Evolutionary conservation across 2,797 vertebrate species (phyloP).

Genomic region (Glossophaga mutica): DNA sequence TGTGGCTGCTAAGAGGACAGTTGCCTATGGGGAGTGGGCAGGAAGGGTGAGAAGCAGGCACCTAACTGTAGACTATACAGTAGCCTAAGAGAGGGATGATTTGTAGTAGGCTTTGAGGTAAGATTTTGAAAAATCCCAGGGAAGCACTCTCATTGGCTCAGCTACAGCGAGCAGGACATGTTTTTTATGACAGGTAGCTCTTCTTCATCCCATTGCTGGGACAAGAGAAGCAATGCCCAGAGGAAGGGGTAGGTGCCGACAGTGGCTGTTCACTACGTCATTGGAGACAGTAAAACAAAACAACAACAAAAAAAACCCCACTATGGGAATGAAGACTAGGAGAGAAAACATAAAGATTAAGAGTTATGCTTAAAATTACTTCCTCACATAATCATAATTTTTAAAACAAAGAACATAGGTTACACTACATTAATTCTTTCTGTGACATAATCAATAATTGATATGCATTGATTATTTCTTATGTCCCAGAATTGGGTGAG

Average conservation of each 20-base stretch:
- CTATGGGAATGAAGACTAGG: not conserved
- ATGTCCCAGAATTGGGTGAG: not conserved
- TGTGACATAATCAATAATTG: not conserved
- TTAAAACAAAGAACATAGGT: not conserved
- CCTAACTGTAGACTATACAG: rapidly evolving
- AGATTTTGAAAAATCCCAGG: not conserved
- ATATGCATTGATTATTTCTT: not conserved
- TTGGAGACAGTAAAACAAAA: not conserved
- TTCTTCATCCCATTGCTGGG: not conserved
- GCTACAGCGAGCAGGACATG: not conserved
- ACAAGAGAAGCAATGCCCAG: not conserved
- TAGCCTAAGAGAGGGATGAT: not conserved
- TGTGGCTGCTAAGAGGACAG: not conserved
- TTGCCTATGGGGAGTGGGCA: not conserved
- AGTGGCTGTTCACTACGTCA: not conserved
- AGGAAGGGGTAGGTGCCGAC: not conserved
- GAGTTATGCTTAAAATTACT: not conserved
- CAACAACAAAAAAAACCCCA: not conserved
- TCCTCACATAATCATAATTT: not conserved
- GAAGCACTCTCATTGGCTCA: not conserved
- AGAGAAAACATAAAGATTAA: not conserved
- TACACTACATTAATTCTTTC: not conserved
- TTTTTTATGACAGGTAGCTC: not conserved
- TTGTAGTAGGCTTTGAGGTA: not conserved
- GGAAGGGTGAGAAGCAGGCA: not conserved